phyloP scores from a whole-genome alignment of 2,113 vertebrate species.

The Nipponia nippon region DNA sequence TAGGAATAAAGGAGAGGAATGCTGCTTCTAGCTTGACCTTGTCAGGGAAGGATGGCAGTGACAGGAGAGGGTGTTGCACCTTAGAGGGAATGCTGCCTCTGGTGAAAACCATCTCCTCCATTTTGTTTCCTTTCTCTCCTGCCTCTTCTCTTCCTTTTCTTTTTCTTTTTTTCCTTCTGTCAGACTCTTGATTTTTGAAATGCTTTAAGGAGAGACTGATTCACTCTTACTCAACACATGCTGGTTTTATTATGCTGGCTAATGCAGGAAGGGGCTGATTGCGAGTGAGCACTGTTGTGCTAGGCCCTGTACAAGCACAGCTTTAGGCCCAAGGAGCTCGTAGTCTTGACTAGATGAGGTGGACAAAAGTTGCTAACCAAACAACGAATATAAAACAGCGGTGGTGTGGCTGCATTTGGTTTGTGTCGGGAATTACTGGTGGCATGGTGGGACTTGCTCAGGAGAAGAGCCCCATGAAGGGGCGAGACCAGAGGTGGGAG shows the following conservation, averaged over 20 bases:
- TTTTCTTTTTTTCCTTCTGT: not conserved
- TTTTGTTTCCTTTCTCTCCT: not conserved
- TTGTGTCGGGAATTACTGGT: not conserved
- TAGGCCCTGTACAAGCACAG: not conserved
- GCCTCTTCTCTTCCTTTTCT: not conserved
- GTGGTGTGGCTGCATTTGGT: not conserved
- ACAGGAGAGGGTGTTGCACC: not conserved
- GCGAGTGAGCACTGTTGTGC: rapidly evolving
- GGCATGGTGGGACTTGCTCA: not conserved
- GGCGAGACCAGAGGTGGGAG: not conserved
- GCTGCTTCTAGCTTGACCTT: not conserved
- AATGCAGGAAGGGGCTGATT: not conserved
- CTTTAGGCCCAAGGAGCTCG: rapidly evolving
- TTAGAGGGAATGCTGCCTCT: not conserved
- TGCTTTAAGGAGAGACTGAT: not conserved
- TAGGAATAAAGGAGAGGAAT: not conserved
- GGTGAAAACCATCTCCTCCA: not conserved
- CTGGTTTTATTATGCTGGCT: not conserved
- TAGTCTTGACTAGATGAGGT: not conserved
- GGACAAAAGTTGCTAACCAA: not conserved
- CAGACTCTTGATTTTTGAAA: not conserved
- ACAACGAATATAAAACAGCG: not conserved
- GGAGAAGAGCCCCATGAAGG: not conserved
- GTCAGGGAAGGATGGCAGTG: not conserved
- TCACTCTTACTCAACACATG: not conserved